These are phyloP conservation scores for Brachyhypopomus gauderio DNA, from an alignment of 2,113 vertebrate species.

Conservation along the genomic window DNA sequence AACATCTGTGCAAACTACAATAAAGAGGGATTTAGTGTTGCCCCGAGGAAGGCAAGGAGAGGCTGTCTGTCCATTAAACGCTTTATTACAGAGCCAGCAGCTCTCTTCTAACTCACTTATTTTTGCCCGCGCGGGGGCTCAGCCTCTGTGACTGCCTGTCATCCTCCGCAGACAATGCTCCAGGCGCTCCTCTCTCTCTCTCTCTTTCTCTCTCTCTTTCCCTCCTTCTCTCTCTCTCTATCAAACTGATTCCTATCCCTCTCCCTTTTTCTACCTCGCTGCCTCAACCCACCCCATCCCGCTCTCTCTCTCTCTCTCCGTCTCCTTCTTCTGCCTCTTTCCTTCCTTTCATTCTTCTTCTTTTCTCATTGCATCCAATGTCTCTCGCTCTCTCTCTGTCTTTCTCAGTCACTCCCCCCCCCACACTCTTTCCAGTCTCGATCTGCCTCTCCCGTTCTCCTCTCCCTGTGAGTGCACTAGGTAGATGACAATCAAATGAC, in stretches of 20 bases:
- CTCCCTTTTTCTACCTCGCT: slow-evolving; percentile 40
- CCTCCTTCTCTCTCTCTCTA: slow-evolving; percentile 28
- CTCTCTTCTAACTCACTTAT: slow-evolving; percentile 97
- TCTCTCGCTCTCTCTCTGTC: slow-evolving; percentile 15
- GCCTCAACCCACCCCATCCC: slow-evolving; percentile 7
- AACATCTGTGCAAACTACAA: slow-evolving; percentile 98
- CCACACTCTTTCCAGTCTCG: slow-evolving; percentile 7
- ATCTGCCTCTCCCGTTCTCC: slow-evolving; percentile 22
- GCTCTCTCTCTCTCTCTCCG: slow-evolving; percentile 20
- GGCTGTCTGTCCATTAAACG: slow-evolving; percentile 99
- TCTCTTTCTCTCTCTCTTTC: slow-evolving; percentile 36
- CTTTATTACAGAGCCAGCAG: slow-evolving; percentile 99
- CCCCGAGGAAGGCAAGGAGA: slow-evolving; percentile 93
- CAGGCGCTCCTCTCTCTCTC: slow-evolving; percentile 68
- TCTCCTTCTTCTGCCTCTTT: not conserved
- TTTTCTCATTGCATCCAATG: slow-evolving; percentile 9
- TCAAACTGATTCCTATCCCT: slow-evolving; percentile 48
- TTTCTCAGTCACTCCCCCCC: slow-evolving; percentile 3
- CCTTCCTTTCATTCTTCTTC: not conserved
- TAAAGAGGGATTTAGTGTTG: slow-evolving; percentile 99
- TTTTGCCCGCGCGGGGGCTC: slow-evolving; percentile 84
- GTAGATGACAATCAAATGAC: slow-evolving; percentile 90
- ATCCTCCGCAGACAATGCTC: slow-evolving; percentile 87
- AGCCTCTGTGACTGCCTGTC: slow-evolving; percentile 88
- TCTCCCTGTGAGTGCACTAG: slow-evolving; percentile 70